Conservation (phyloP, 2,113 vertebrate genomes). For the Pollachius pollachius region DNA sequence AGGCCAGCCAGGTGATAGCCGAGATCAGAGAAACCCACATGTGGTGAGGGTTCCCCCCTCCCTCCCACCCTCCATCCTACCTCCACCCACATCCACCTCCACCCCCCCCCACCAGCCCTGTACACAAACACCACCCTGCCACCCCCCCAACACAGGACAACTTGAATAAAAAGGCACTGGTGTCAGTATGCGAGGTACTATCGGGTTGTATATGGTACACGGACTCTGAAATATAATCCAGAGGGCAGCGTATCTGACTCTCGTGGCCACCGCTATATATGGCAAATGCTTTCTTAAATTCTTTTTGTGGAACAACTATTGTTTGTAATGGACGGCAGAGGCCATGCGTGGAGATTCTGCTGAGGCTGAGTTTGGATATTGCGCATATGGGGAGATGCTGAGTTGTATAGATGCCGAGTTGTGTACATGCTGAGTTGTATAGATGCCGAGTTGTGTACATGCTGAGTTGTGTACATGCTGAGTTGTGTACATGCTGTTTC, state of each 20-base stretch:
- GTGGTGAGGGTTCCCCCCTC: constrained; percentile 79
- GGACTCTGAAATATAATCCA: constrained; percentile 37
- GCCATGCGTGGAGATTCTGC: too few relatives aligned
- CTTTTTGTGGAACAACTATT: too few relatives aligned
- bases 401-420: background rate
- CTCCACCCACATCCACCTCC: background rate
- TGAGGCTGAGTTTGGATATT: too few relatives aligned
- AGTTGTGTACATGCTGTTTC: constrained; percentile 9
- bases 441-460: too few relatives aligned
- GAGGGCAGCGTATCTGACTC: constrained; percentile 26
- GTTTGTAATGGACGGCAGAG: too few relatives aligned
- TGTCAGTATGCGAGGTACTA: constrained; percentile 43
- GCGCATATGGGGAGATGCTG: constrained; percentile 50
- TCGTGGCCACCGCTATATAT: background rate
- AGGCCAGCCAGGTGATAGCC: constrained; percentile 97
- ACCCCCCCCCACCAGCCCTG: constrained; percentile 35
- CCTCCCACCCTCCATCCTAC: constrained; percentile 23
- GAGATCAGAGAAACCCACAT: constrained; percentile 97
- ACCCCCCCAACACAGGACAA: too few relatives aligned
- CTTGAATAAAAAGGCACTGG: constrained; percentile 65
- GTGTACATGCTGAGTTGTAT: background rate
- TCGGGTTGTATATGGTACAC: too few relatives aligned
- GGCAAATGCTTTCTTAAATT: too few relatives aligned
- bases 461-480: constrained; percentile 29
- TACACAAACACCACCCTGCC: constrained; percentile 56